A percentile compares a stretch with the other conserved stretches of the same genome.
These are phyloP conservation scores for Rhadina sibilatrix DNA, from an alignment of 2,113 vertebrate species.

Conservation along the genomic window DNA sequence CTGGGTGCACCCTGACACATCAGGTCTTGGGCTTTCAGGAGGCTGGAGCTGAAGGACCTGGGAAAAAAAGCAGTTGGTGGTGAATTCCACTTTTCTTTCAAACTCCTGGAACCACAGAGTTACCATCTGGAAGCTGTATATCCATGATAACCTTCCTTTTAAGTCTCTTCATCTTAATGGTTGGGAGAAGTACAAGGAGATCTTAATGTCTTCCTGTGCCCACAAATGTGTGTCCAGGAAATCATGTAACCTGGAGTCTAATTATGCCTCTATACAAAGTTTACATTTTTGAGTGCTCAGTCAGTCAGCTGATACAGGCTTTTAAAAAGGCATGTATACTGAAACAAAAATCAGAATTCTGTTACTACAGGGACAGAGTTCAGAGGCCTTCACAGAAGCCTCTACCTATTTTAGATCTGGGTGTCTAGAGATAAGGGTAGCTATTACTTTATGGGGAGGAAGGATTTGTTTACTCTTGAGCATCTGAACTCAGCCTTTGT, in stretches of 20 bases:
- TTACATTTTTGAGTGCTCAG: not conserved
- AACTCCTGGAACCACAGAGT: not conserved
- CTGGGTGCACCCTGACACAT: not conserved
- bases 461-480: constrained; percentile 6
- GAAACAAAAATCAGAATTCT: not conserved
- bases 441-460: not conserved
- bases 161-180: not conserved
- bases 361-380: not conserved
- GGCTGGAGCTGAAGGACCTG: not conserved
- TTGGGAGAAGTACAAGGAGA: not conserved
- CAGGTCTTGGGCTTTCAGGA: not conserved
- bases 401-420: not conserved
- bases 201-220: not conserved
- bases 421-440: not conserved
- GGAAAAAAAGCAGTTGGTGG: not conserved
- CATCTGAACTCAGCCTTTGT: not conserved
- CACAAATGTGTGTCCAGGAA: not conserved
- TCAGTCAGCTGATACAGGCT: not conserved
- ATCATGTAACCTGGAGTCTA: not conserved
- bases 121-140: not conserved
- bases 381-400: not conserved
- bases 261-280: not conserved
- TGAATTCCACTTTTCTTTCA: not conserved
- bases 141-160: not conserved
- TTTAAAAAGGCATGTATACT: not conserved